These are phyloP conservation scores for Masticophis lateralis DNA, from an alignment of 2,797 vertebrate species.

Conservation along the genomic window DNA sequence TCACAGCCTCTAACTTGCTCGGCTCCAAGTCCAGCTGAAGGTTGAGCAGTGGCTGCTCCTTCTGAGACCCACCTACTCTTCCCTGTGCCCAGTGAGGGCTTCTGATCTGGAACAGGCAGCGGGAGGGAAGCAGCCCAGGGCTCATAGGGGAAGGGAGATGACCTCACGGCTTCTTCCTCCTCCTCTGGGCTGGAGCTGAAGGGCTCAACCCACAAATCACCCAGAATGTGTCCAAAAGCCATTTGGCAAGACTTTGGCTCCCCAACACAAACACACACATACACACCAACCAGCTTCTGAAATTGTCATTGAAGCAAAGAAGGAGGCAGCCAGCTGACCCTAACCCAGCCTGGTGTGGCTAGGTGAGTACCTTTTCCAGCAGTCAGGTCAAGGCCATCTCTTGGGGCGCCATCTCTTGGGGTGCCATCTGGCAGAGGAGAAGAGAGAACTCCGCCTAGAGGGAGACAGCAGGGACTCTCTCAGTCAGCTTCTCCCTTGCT, in stretches of 20 bases:
- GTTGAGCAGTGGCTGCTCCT: background rate
- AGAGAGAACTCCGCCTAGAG: background rate
- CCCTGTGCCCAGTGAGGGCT: conserved; percentile 17
- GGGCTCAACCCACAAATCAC: background rate
- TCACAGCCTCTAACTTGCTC: background rate
- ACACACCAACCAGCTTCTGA: background rate
- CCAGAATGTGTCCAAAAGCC: background rate
- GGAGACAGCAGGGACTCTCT: background rate
- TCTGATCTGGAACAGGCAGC: conserved; percentile 8
- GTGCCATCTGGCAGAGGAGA: background rate
- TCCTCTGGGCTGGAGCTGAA: background rate
- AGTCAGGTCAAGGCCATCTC: too few relatives aligned
- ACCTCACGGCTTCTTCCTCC: background rate
- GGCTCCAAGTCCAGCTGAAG: background rate
- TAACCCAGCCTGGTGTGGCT: background rate
- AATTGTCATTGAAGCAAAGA: background rate
- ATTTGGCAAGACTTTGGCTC: background rate
- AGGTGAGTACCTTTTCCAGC: background rate
- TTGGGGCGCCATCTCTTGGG: background rate
- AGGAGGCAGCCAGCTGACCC: background rate
- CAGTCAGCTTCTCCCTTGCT: background rate
- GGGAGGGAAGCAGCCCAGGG: background rate
- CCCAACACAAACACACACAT: too few relatives aligned
- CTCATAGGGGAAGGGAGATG: accelerated
- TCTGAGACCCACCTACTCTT: background rate